Evolutionary conservation across 2,888 invertebrate genomes (phyloP).

Genomic region (Hetaerina titia): DNA sequence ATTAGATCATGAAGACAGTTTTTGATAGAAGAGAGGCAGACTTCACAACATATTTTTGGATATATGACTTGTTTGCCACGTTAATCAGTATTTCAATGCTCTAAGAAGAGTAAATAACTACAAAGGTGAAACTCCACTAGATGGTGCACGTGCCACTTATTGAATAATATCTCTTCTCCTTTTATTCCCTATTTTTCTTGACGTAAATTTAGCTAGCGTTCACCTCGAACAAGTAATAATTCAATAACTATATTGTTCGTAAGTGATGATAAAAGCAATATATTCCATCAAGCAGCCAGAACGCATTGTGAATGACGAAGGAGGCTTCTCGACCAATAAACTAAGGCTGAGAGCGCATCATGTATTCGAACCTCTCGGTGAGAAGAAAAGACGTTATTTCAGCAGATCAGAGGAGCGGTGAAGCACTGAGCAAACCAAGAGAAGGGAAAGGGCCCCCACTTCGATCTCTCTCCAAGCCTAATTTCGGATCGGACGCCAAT

Average conservation of each 20-base stretch:
- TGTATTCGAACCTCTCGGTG: background rate
- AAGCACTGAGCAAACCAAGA: background rate
- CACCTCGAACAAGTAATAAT: background rate
- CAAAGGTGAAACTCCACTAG: background rate
- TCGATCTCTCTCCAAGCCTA: background rate
- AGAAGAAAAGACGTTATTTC: constrained; percentile 11
- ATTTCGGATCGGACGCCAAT: constrained; percentile 11
- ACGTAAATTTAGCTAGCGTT: background rate
- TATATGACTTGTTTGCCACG: too few relatives aligned
- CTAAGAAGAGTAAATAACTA: too few relatives aligned
- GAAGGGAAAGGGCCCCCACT: background rate
- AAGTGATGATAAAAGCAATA: background rate
- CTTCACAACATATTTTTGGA: too few relatives aligned
- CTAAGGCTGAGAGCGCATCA: background rate
- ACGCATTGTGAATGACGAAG: too few relatives aligned
- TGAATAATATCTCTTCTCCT: background rate
- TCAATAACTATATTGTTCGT: background rate
- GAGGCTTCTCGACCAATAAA: too few relatives aligned
- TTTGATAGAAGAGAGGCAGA: too few relatives aligned
- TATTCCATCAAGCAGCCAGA: too few relatives aligned
- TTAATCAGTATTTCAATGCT: too few relatives aligned
- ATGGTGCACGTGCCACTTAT: background rate
- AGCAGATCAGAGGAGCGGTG: background rate
- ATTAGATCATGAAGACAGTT: too few relatives aligned
- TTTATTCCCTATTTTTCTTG: background rate